A percentile compares a stretch with the other conserved stretches of the same genome.
phyloP scores from a whole-genome alignment of 2,113 vertebrate genomes.

The Petaurus breviceps region DNA sequence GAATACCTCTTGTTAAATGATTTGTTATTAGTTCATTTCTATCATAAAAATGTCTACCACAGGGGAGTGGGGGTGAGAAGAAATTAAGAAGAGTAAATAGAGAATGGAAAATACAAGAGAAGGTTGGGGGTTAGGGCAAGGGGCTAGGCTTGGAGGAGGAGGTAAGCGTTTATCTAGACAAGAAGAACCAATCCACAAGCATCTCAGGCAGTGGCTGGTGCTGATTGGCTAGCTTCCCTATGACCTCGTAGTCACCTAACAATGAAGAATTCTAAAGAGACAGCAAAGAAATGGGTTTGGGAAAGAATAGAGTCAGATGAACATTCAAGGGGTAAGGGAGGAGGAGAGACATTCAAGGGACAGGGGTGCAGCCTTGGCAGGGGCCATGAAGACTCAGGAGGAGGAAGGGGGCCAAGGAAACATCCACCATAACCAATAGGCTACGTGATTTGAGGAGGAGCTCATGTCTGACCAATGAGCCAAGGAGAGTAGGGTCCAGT shows the following conservation, averaged over 20 bases:
- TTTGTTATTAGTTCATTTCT: not conserved
- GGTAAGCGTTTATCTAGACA: not conserved
- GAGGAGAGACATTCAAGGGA: not conserved
- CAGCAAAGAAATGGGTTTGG: not conserved
- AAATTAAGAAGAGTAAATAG: not conserved
- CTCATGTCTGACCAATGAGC: not conserved
- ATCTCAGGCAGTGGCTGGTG: not conserved
- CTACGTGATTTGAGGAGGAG: not conserved
- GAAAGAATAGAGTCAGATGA: not conserved
- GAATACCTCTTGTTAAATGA: not conserved
- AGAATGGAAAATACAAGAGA: not conserved
- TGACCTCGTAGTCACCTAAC: not conserved
- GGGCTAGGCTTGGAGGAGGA: not conserved
- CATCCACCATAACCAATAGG: not conserved
- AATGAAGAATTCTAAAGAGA: not conserved
- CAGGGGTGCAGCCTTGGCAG: not conserved
- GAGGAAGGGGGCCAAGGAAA: not conserved
- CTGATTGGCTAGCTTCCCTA: not conserved
- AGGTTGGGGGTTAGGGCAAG: not conserved
- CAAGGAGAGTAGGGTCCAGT: not conserved
- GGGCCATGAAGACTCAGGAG: not conserved
- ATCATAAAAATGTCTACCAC: not conserved
- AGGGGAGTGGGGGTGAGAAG: not conserved
- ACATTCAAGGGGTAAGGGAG: not conserved
- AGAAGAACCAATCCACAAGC: not conserved